A percentile compares a stretch with the other conserved stretches of the same genome.
Evolutionary conservation across 2,113 vertebrate genomes (phyloP).

Genomic region (Megatriorchis doriae): DNA sequence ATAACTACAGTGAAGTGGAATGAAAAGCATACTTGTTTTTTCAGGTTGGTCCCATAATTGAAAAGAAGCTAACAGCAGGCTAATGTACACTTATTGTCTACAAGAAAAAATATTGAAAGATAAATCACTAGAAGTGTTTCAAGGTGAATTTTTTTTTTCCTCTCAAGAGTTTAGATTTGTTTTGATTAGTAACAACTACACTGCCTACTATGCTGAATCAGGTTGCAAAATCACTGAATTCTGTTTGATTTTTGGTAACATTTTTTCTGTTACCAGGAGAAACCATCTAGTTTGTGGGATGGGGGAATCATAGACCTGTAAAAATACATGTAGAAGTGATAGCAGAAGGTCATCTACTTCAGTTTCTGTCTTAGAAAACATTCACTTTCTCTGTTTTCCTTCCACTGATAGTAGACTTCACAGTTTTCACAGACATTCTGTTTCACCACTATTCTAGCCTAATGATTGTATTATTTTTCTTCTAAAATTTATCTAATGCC

Average conservation of each 20-base stretch:
- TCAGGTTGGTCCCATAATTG: background rate
- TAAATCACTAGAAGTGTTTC: background rate
- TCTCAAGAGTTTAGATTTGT: background rate
- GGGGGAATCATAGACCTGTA: background rate
- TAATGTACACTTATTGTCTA: background rate
- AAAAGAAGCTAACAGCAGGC: background rate
- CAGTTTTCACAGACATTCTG: background rate
- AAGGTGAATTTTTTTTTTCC: background rate
- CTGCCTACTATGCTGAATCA: background rate
- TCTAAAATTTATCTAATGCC: background rate
- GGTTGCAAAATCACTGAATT: background rate
- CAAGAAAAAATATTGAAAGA: background rate
- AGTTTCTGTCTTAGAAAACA: background rate
- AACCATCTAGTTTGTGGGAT: accelerated
- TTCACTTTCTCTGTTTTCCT: background rate
- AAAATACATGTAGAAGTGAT: background rate
- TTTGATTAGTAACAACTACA: background rate
- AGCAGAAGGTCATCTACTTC: background rate
- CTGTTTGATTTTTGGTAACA: background rate
- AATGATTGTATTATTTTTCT: background rate
- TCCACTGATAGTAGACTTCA: background rate
- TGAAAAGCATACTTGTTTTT: background rate
- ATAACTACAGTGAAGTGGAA: background rate
- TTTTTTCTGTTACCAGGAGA: background rate
- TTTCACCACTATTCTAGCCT: background rate